Evolutionary conservation across 1,140 invertebrate genomes (phyloP).

Genomic region (Saccostrea echinata): DNA sequence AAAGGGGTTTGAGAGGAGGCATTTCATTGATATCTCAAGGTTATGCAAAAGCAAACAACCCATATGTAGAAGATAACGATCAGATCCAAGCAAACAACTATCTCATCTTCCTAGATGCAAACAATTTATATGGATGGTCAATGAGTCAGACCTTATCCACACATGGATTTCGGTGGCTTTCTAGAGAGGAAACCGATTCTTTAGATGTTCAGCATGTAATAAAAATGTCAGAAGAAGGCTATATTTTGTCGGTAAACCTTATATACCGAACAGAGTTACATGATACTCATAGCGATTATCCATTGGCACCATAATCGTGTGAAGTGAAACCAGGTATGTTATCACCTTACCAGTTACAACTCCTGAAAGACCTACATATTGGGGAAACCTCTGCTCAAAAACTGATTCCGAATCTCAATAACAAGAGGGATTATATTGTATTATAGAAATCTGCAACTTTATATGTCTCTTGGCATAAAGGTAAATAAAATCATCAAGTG

Average conservation of each 20-base stretch:
- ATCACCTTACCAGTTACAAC: constrained; percentile 24
- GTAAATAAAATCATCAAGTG: constrained; percentile 51
- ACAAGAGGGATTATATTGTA: constrained; percentile 48
- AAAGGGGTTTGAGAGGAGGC: constrained; percentile 61
- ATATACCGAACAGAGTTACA: constrained; percentile 44
- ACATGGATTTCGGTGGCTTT: constrained; percentile 35
- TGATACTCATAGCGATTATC: no score
- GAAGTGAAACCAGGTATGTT: constrained; percentile 32
- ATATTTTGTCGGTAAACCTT: neutral
- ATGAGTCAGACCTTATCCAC: constrained; percentile 38
- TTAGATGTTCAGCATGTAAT: constrained; percentile 41
- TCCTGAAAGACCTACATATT: neutral
- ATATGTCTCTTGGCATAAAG: constrained; percentile 46
- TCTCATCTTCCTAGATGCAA: constrained; percentile 47
- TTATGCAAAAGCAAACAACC: constrained; percentile 40
- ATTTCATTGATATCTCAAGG: no score
- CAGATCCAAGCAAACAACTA: constrained; percentile 43
- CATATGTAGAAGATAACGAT: constrained; percentile 16
- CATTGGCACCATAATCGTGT: constrained; percentile 42
- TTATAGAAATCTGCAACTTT: constrained; percentile 54
- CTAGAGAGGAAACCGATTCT: constrained; percentile 18
- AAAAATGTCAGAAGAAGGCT: neutral
- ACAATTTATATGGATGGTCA: constrained; percentile 48
- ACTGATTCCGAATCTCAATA: constrained; percentile 58
- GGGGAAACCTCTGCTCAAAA: constrained; percentile 42